phyloP scores from a whole-genome alignment of 2,888 invertebrate species.

The Temnothorax rugatulus region DNA sequence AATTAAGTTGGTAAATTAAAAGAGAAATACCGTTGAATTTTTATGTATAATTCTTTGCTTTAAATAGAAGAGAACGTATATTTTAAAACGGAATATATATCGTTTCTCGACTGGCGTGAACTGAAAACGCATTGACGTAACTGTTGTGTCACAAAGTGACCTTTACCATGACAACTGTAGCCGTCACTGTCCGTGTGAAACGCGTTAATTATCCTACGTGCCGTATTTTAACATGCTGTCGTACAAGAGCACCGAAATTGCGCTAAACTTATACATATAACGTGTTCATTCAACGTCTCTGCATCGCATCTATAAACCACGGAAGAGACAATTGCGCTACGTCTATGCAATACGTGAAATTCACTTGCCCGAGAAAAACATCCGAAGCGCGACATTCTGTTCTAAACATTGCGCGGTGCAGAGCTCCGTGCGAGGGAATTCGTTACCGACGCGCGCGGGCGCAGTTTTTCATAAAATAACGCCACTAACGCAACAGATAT shows the following conservation, averaged over 20 bases:
- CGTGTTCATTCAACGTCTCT: conserved; percentile 10
- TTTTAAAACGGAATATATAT: neutral
- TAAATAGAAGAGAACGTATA: neutral
- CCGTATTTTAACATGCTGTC: neutral
- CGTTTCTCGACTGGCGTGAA: neutral
- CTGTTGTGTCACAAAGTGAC: conserved; percentile 8
- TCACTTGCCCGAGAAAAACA: neutral
- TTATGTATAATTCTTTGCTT: neutral
- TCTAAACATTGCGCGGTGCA: conserved; percentile 3
- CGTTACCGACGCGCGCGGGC: neutral
- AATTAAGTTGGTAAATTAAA: conserved; percentile 7
- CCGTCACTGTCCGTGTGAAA: neutral
- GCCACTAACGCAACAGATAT: conserved; percentile 22
- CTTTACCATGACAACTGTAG: neutral
- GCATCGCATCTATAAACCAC: neutral
- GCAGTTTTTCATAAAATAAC: conserved; percentile 20
- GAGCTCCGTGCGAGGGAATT: conserved; percentile 10
- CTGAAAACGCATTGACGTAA: neutral
- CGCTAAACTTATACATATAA: conserved; percentile 12
- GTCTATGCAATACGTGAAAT: conserved; percentile 16
- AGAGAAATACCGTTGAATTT: neutral
- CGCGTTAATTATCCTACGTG: conserved; percentile 23
- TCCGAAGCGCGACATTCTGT: neutral
- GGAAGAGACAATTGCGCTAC: neutral
- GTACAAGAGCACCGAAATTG: neutral